These are phyloP conservation scores for Holacanthella duospinosa DNA, from an alignment of 2,888 invertebrate species.

Conservation along the genomic window DNA sequence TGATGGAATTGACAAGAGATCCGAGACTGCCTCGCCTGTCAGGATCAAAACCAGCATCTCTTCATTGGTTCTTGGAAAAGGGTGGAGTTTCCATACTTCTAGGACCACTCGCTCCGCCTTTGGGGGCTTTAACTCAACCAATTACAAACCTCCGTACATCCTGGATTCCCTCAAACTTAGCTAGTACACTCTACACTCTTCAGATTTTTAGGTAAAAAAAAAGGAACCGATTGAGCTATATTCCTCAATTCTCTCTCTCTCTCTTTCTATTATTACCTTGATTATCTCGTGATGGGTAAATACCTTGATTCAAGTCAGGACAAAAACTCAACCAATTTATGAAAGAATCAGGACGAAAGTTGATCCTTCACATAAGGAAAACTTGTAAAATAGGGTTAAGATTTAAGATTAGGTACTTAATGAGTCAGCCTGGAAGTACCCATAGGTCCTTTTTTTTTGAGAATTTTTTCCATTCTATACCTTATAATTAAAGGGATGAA, in stretches of 20 bases:
- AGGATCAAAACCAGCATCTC: constrained; percentile 27
- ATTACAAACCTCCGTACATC: not conserved
- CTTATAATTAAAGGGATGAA: no score
- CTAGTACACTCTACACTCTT: not conserved
- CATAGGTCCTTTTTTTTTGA: no score
- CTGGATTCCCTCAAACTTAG: no score
- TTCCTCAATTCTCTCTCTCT: constrained; percentile 18
- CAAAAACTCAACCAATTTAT: not conserved
- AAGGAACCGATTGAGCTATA: constrained; percentile 14
- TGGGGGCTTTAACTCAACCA: not conserved
- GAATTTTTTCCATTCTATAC: no score
- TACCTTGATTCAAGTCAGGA: no score
- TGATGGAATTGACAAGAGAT: constrained; percentile 35
- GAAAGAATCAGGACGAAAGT: no score
- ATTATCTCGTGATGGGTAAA: constrained; percentile 19
- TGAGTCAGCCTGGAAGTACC: no score
- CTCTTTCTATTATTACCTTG: constrained; percentile 17
- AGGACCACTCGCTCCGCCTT: constrained; percentile 7
- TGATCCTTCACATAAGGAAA: no score
- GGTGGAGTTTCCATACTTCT: constrained; percentile 6
- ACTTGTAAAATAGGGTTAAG: no score
- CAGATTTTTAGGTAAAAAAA: constrained; percentile 8
- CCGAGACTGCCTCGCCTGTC: constrained; percentile 24
- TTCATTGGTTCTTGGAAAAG: constrained; percentile 21
- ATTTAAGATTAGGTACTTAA: no score